Evolutionary conservation across 64 coral and sea anemone species (phyloP).

Genomic region (Dendrophyllia cribrosa): DNA sequence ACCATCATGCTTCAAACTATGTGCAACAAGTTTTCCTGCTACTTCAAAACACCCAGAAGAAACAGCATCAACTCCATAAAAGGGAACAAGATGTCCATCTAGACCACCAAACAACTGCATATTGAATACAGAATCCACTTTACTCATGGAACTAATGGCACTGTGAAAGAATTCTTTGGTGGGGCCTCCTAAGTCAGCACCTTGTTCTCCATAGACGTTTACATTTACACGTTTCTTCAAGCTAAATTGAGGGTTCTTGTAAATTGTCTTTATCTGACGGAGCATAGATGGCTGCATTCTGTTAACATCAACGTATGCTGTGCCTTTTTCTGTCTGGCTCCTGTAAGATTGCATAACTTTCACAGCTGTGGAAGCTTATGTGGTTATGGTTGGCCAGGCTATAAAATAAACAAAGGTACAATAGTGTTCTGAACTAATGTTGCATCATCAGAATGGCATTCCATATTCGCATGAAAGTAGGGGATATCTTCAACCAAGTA

Average conservation of each 20-base stretch:
- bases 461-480: not conserved
- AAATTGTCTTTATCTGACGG: constrained; percentile 74
- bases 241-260: constrained; percentile 71
- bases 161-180: constrained; percentile 78
- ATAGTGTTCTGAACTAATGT: constrained; percentile 4
- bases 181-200: constrained; percentile 79
- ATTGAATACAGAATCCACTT: constrained; percentile 74
- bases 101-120: constrained; percentile 77
- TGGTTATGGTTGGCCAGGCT: not conserved
- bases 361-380: not conserved
- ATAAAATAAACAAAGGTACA: not conserved
- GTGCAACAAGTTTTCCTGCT: constrained; percentile 68
- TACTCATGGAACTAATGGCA: constrained; percentile 46
- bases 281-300: constrained; percentile 71
- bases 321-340: constrained; percentile 35
- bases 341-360: constrained; percentile 3
- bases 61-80: constrained; percentile 74
- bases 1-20: constrained; percentile 64
- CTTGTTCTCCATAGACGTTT: constrained; percentile 65
- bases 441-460: not conserved
- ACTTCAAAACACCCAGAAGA: constrained; percentile 68
- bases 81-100: constrained; percentile 52
- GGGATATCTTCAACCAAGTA: too few species aligned
- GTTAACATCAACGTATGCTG: constrained; percentile 68
- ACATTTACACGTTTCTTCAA: constrained; percentile 63